Percentiles rank a stretch among this genome's conserved stretches.
Evolutionary conservation across 2,888 invertebrate species (phyloP).

Genomic region (Caenorhabditis sp.): DNA sequence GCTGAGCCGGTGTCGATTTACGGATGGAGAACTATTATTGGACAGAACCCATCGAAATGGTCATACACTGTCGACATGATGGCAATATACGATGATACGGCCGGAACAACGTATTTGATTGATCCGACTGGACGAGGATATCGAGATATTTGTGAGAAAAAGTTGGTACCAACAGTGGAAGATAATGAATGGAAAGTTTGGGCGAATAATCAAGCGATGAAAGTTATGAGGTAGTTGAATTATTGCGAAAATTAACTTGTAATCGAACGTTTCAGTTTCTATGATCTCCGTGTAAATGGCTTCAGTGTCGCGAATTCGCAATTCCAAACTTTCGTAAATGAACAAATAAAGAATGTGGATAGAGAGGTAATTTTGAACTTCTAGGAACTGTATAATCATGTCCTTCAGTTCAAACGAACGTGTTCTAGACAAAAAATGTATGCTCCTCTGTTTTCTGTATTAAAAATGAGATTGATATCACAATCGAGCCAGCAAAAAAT

Average conservation of each 20-base stretch:
- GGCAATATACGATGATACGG: conserved; percentile 39
- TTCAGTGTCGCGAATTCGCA: conserved; percentile 26
- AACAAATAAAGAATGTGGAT: conserved; percentile 21
- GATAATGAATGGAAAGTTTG: conserved; percentile 26
- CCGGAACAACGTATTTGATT: conserved; percentile 35
- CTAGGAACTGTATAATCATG: no score
- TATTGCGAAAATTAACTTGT: background rate
- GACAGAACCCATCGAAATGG: conserved; percentile 9
- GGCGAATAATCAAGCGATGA: conserved; percentile 16
- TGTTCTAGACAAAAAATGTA: no score
- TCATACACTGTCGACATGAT: conserved; percentile 39
- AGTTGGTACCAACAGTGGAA: conserved; percentile 24
- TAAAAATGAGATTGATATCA: no score
- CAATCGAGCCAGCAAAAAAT: no score
- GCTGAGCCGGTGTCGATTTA: conserved; percentile 45
- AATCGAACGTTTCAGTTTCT: conserved; percentile 46
- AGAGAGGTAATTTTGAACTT: conserved; percentile 14
- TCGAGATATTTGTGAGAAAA: conserved; percentile 39
- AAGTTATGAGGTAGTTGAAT: conserved; percentile 20
- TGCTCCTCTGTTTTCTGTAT: no score
- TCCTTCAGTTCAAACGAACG: no score
- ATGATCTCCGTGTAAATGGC: conserved; percentile 34
- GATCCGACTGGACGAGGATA: conserved; percentile 41
- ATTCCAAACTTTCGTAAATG: conserved; percentile 36
- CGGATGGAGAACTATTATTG: conserved; percentile 37